phyloP scores from a whole-genome alignment of 1,140 invertebrate species.

The Lepidurus packardi region DNA sequence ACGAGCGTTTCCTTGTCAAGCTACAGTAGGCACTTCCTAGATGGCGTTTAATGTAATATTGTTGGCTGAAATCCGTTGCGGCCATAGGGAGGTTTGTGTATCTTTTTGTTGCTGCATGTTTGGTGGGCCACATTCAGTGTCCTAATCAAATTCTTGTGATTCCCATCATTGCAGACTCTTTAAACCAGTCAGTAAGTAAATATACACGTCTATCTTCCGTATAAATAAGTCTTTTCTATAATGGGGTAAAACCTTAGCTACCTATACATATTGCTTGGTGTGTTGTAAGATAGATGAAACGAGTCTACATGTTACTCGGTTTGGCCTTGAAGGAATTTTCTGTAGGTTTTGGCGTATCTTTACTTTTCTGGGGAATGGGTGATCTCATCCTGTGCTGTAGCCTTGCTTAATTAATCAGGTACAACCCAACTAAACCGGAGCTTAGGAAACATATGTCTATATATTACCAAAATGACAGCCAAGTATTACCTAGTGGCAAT shows the following conservation, averaged over 20 bases:
- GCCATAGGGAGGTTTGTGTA: background rate
- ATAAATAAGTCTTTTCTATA: background rate
- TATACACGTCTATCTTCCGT: background rate
- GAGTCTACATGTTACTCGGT: too few relatives aligned
- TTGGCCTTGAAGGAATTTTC: conserved; percentile 9
- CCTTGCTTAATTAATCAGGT: background rate
- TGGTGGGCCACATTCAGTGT: conserved; percentile 1
- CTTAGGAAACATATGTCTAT: background rate
- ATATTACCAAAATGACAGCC: background rate
- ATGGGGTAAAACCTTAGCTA: too few relatives aligned
- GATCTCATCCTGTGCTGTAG: background rate
- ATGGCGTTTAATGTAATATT: background rate
- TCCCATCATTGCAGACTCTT: background rate
- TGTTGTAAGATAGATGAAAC: too few relatives aligned
- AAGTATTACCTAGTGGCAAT: background rate
- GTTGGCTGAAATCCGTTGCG: background rate
- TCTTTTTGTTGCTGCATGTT: background rate
- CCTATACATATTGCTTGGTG: too few relatives aligned
- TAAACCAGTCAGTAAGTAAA: background rate
- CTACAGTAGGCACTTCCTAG: background rate
- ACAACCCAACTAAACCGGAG: background rate
- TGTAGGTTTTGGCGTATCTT: background rate
- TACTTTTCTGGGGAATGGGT: background rate
- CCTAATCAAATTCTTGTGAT: background rate
- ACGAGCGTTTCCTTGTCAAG: background rate